Conservation (phyloP, 2,113 vertebrate genomes). For the Vidua macroura region DNA sequence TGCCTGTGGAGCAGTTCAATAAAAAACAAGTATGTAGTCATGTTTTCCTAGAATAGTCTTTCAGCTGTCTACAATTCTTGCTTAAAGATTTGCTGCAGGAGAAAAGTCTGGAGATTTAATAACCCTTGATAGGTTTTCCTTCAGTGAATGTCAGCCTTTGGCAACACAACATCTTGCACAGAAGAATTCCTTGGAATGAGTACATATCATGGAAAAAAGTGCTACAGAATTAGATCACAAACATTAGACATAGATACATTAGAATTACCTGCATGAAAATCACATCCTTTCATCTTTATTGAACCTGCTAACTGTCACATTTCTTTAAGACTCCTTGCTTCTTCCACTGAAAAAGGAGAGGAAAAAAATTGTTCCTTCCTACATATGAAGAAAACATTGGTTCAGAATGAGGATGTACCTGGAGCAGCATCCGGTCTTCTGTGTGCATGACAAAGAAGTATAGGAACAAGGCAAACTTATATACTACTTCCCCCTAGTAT, state of each 20-base stretch:
- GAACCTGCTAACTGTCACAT: not conserved
- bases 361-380: not conserved
- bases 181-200: not conserved
- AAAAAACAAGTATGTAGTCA: not conserved
- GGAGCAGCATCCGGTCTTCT: not conserved
- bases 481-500: not conserved
- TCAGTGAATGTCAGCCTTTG: not conserved
- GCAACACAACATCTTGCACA: not conserved
- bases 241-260: not conserved
- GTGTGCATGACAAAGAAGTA: not conserved
- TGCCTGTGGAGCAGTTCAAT: not conserved
- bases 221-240: not conserved
- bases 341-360: not conserved
- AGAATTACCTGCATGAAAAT: not conserved
- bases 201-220: not conserved
- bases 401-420: not conserved
- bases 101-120: not conserved
- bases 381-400: not conserved
- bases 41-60: not conserved
- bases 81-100: not conserved
- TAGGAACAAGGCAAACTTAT: not conserved
- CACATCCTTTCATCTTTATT: not conserved
- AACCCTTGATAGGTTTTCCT: not conserved
- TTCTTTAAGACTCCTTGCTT: not conserved
- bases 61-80: conserved; percentile 2